A percentile compares a stretch with the other conserved stretches of the same genome.
Conservation (phyloP, 2,113 vertebrate genomes). For the Narcine bancroftii region DNA sequence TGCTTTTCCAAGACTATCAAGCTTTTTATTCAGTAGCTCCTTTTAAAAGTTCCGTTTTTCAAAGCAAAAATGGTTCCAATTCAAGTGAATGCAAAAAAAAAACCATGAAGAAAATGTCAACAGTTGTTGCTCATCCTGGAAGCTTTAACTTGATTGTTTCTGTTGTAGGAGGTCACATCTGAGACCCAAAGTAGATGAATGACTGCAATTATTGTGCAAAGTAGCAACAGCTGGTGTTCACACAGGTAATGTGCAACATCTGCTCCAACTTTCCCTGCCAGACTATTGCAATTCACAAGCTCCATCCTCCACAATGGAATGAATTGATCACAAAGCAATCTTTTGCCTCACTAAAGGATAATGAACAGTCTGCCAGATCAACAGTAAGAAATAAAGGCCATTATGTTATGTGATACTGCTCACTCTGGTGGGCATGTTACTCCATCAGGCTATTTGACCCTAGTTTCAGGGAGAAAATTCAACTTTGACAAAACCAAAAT, state of each 20-base stretch:
- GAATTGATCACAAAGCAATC: constrained; percentile 39
- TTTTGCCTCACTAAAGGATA: not conserved
- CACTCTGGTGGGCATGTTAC: not conserved
- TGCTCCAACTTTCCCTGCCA: constrained; percentile 42
- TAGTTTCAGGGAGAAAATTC: not conserved
- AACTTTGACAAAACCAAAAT: not conserved
- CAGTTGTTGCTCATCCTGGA: not conserved
- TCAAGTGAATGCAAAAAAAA: not conserved
- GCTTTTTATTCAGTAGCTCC: not conserved
- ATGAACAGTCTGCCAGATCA: not conserved
- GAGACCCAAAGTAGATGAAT: not conserved
- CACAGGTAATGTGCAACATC: constrained; percentile 41
- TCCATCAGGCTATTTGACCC: not conserved
- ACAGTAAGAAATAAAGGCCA: not conserved
- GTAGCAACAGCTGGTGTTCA: not conserved
- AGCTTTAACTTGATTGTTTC: not conserved
- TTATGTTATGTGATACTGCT: not conserved
- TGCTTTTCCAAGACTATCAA: not conserved
- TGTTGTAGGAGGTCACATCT: not conserved
- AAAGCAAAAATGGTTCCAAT: not conserved
- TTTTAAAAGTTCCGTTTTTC: not conserved
- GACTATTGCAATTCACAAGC: constrained; percentile 42
- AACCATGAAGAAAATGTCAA: too few species aligned
- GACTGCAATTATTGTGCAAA: not conserved
- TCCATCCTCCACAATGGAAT: constrained; percentile 44